Conservation (phyloP, 2,113 vertebrate species). For the Gopherus flavomarginatus region DNA sequence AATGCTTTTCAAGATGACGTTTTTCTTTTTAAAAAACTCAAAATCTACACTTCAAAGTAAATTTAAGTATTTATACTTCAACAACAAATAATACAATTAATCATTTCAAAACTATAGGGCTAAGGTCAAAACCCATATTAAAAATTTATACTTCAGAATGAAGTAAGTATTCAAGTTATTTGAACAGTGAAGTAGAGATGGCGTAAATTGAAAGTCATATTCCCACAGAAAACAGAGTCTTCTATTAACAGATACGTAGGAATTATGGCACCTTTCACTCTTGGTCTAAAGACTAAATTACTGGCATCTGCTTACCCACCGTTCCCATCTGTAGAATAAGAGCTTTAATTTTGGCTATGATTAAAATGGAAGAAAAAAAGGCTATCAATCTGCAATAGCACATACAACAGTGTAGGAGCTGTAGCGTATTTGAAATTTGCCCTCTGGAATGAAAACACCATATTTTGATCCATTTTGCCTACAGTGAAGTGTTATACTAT, state of each 20-base stretch:
- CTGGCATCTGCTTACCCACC: neutral
- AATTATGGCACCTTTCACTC: neutral
- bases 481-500: neutral
- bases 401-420: neutral
- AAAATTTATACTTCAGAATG: neutral
- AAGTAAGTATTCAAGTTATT: neutral
- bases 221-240: neutral
- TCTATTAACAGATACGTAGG: neutral
- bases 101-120: neutral
- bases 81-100: neutral
- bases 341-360: neutral
- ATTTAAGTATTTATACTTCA: neutral
- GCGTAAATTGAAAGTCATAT: neutral
- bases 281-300: neutral
- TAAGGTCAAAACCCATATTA: neutral
- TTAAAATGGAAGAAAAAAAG: neutral
- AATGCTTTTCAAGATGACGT: neutral
- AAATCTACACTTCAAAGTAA: neutral
- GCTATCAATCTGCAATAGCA: neutral
- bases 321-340: neutral
- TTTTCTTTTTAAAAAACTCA: neutral
- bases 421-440: neutral
- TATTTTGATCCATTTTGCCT: neutral
- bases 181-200: neutral
- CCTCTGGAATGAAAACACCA: neutral